phyloP scores from a whole-genome alignment of 2,888 invertebrate genomes.

The Polylopha cassiicola region DNA sequence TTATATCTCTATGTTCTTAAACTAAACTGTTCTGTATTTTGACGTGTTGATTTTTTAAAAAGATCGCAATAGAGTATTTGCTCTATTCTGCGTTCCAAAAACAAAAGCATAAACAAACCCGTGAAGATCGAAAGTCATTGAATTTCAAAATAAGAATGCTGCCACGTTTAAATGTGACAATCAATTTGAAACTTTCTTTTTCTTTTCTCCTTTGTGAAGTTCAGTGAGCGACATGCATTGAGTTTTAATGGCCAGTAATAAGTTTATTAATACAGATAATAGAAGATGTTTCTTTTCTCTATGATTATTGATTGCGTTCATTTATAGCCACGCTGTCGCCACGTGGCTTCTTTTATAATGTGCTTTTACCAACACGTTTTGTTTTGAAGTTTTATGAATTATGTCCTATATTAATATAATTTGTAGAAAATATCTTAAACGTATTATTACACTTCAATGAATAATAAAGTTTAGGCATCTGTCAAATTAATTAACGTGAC shows the following conservation, averaged over 20 bases:
- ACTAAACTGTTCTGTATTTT: constrained; percentile 13
- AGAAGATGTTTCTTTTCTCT: constrained; percentile 22
- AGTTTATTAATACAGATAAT: constrained; percentile 24
- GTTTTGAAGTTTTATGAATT: too few species aligned
- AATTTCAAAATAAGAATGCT: constrained; percentile 33
- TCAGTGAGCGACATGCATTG: constrained; percentile 22
- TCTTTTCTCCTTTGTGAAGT: constrained; percentile 33
- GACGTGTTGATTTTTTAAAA: constrained; percentile 14
- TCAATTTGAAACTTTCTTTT: constrained; percentile 36
- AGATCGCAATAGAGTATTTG: constrained; percentile 18
- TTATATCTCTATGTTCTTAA: not conserved
- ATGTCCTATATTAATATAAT: too few species aligned
- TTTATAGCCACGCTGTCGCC: constrained; percentile 7
- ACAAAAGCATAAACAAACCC: constrained; percentile 29
- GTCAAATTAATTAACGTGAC: too few species aligned
- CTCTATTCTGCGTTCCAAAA: constrained; percentile 22
- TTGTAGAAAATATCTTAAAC: too few species aligned
- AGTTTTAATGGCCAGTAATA: constrained; percentile 28
- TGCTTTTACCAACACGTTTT: too few species aligned
- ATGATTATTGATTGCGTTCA: constrained; percentile 16
- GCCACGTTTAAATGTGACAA: constrained; percentile 34
- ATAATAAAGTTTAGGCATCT: too few species aligned
- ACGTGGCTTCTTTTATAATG: constrained; percentile 4
- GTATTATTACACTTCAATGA: too few species aligned
- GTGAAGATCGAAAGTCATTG: too few species aligned